Percentiles rank a stretch among this genome's conserved stretches.
Conservation (phyloP, 1,140 invertebrate species). For the Dysdera silvatica region DNA sequence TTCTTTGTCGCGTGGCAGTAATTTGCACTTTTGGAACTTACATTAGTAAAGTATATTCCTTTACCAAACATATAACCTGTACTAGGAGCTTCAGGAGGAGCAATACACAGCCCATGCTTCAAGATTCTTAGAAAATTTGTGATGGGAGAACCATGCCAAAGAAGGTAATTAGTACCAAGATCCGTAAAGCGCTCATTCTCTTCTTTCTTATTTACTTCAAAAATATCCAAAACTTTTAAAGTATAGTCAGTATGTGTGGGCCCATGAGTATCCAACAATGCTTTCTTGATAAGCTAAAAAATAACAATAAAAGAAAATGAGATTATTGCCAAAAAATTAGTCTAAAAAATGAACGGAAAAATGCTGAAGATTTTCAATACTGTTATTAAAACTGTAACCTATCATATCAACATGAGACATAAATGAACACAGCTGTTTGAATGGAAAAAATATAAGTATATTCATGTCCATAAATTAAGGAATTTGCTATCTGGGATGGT, state of each 20-base stretch:
- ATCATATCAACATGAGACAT: too few species aligned
- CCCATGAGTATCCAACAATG: constrained; percentile 44
- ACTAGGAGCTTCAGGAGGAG: constrained; percentile 49
- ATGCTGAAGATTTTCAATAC: too few species aligned
- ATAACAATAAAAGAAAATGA: too few species aligned
- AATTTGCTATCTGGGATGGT: too few species aligned
- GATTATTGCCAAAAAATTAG: too few species aligned
- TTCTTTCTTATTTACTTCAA: constrained; percentile 34
- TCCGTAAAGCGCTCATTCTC: constrained; percentile 36
- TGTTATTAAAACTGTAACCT: too few species aligned
- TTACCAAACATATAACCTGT: constrained; percentile 55
- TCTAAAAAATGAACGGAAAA: too few species aligned
- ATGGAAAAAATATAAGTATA: too few species aligned
- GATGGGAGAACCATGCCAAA: constrained; percentile 55
- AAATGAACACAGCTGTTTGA: too few species aligned
- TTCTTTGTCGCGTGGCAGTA: constrained; percentile 49
- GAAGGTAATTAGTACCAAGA: constrained; percentile 45
- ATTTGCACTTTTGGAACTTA: constrained; percentile 56
- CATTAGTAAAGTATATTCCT: constrained; percentile 56
- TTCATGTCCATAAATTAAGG: too few species aligned
- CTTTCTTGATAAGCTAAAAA: constrained; percentile 43
- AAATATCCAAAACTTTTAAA: constrained; percentile 43
- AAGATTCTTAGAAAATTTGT: constrained; percentile 55
- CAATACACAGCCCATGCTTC: constrained; percentile 53
- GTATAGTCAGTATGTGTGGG: constrained; percentile 45